Base-by-base conservation (phyloP, 2,113 vertebrate species). In the Micromys minutus region DNA sequence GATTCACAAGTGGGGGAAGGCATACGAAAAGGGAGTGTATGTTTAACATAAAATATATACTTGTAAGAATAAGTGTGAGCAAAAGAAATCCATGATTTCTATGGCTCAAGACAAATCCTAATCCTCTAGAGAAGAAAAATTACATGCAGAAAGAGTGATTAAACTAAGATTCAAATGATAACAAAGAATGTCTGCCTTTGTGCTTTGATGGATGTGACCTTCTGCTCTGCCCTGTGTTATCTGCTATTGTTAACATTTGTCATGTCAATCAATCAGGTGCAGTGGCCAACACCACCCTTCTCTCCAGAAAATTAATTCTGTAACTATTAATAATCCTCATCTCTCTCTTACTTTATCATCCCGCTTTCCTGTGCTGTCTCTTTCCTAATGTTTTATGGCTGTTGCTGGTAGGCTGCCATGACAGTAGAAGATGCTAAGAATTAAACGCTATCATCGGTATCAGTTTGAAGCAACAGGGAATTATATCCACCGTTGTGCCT, bases 291-390 rank as follows among this genome's bases (percentile, higher is more conserved):
- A 89, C 29, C 21, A 57, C 89, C 39, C 45, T 94, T 96, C 57
- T 75, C 83, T 93, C 79, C 77, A 93, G 79, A 36, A 76, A 86
- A 11, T 39, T 94, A 93, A 92, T 85, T 84, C 65, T 83, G 57
- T 9, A 92, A 75, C 67, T 96, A 95, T 96, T 96, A 96, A 94
- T 96, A 96, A 81, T 57, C 12, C 75, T 92, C 24, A 83, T 65
- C 90, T 91, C 61, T 79, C 47, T 75, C 52, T 96, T 92, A n/a
- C 17, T 86, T 96, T 90, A 84, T 86, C 42, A 92, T 93, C 16
- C 17, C 13, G 63, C 39, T 84, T 92, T 87, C 39, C 47, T 57
- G 10, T 88, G 94, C 29, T 88, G 55, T 19, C 71, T 71, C 63
- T 87, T 93, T 93, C 69, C 31, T 22, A 87, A 42, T 31, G n/a